A percentile compares a stretch with the other conserved stretches of the same genome.
Conservation (phyloP, 2,797 vertebrate species). For the Chiloscyllium punctatum region DNA sequence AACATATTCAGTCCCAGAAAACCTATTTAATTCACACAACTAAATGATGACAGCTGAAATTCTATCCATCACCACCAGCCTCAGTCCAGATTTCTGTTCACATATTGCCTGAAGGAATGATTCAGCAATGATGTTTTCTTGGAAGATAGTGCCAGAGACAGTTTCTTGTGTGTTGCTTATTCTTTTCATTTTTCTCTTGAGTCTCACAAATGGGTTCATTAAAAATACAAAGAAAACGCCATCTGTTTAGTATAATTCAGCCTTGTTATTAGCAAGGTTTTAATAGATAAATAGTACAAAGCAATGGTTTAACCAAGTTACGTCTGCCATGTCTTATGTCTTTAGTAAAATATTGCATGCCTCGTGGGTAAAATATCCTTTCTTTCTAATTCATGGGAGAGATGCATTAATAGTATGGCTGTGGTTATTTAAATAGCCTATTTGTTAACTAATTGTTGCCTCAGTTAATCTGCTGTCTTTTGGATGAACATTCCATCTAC, state of each 20-base stretch:
- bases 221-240: constrained; percentile 13
- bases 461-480: not conserved
- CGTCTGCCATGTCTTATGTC: not conserved
- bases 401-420: not conserved
- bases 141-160: constrained; percentile 11
- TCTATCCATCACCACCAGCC: not conserved
- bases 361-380: not conserved
- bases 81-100: not conserved
- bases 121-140: not conserved
- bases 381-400: not conserved
- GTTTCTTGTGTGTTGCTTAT: not conserved
- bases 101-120: constrained; percentile 14
- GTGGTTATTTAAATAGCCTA: not conserved
- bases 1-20: constrained; percentile 5
- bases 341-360: not conserved
- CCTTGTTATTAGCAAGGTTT: not conserved
- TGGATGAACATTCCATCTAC: not conserved
- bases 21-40: constrained; percentile 13
- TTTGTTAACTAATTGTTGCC: not conserved
- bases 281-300: not conserved
- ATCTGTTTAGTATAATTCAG: not conserved
- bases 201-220: constrained; percentile 22
- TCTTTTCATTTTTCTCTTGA: not conserved
- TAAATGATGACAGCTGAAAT: constrained; percentile 20
- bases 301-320: not conserved